phyloP scores from a whole-genome alignment of 2,113 vertebrate genomes.

The Mesembrinibis cayennensis region DNA sequence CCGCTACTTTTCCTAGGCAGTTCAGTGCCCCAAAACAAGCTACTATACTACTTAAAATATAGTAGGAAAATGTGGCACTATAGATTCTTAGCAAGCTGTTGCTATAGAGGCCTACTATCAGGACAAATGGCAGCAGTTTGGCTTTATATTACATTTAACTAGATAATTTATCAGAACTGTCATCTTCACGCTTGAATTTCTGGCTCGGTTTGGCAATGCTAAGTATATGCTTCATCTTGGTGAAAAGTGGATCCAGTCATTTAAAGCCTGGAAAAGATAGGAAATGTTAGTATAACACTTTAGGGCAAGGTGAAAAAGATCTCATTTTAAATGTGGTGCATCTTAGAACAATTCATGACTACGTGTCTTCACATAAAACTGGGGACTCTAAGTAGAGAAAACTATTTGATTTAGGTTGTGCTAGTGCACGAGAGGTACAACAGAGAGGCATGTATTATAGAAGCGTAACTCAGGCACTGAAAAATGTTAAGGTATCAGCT shows the following conservation, averaged over 20 bases:
- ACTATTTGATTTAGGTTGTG: background rate
- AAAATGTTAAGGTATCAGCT: background rate
- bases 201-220: background rate
- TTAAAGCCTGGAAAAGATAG: background rate
- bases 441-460: background rate
- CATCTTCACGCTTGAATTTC: background rate
- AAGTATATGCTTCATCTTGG: background rate
- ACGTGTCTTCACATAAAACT: background rate
- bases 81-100: background rate
- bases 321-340: background rate
- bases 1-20: background rate
- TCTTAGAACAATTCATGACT: background rate
- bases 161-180: background rate
- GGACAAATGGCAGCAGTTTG: background rate
- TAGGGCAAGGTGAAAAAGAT: background rate
- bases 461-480: background rate
- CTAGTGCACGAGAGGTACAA: background rate
- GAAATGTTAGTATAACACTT: background rate
- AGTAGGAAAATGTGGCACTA: background rate
- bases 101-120: background rate
- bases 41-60: background rate
- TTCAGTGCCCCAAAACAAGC: background rate
- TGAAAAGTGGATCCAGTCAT: background rate
- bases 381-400: background rate
- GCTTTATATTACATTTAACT: background rate